Conservation (phyloP, 35 echinoderm and acorn worm species). For the Amphiura filiformis region DNA sequence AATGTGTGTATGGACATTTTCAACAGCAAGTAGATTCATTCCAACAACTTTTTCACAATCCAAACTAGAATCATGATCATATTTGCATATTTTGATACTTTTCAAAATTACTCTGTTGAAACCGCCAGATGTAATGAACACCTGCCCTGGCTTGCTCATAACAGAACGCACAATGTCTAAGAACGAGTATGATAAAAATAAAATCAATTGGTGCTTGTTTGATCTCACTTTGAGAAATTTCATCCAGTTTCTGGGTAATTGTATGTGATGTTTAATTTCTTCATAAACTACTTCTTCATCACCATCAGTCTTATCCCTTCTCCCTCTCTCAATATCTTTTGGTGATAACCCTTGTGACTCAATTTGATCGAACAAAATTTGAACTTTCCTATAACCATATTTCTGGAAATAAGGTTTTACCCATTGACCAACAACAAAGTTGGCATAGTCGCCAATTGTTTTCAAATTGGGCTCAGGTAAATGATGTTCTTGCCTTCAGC, state of each 20-base stretch:
- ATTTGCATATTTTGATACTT: neutral
- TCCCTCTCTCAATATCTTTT: slow-evolving; percentile 43
- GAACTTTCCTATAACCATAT: slow-evolving; percentile 38
- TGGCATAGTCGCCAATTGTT: slow-evolving; percentile 60
- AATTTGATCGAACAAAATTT: slow-evolving; percentile 63
- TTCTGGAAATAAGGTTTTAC: slow-evolving; percentile 41
- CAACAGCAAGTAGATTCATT: neutral
- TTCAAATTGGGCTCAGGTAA: slow-evolving; percentile 17
- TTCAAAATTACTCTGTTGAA: neutral
- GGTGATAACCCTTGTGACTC: slow-evolving; percentile 58
- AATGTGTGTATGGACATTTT: neutral
- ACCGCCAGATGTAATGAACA: slow-evolving; percentile 33
- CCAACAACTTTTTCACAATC: neutral
- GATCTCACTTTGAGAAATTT: slow-evolving; percentile 47
- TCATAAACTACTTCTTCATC: slow-evolving; percentile 22
- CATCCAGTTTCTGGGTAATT: slow-evolving; percentile 36
- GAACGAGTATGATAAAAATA: slow-evolving; percentile 30
- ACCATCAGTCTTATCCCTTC: slow-evolving; percentile 13
- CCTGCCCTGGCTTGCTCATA: neutral
- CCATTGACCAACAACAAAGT: slow-evolving; percentile 42
- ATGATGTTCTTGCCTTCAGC: slow-evolving; percentile 61
- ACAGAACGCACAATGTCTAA: neutral
- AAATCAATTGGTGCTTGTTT: slow-evolving; percentile 38
- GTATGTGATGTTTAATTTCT: slow-evolving; percentile 18
- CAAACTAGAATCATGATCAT: neutral